Conservation (phyloP, 2,888 invertebrate genomes). For the Monochamus alternatus region DNA sequence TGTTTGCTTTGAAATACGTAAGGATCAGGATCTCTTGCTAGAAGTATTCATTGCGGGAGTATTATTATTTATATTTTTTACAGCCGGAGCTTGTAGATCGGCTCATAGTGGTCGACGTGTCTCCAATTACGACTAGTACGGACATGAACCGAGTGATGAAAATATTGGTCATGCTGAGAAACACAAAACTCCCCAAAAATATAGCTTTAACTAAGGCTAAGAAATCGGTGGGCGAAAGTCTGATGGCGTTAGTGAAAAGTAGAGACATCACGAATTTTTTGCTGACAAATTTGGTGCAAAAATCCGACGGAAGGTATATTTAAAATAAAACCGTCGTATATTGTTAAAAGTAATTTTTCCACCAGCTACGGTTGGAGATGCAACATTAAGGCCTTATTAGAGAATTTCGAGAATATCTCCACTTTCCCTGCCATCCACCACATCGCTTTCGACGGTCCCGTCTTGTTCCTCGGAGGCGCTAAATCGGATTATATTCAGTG, state of each 20-base stretch:
- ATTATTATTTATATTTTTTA: slow-evolving; percentile 35
- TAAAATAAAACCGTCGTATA: not conserved
- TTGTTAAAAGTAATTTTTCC: slow-evolving; percentile 36
- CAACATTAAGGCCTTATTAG: slow-evolving; percentile 82
- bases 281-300: slow-evolving; percentile 84
- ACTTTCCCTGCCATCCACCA: slow-evolving; percentile 75
- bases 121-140: slow-evolving; percentile 78
- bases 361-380: slow-evolving; percentile 82
- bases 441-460: slow-evolving; percentile 74
- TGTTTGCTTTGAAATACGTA: slow-evolving; percentile 83
- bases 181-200: slow-evolving; percentile 76
- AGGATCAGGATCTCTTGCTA: slow-evolving; percentile 10
- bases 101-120: slow-evolving; percentile 82
- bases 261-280: slow-evolving; percentile 82
- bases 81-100: slow-evolving; percentile 78
- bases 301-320: slow-evolving; percentile 64
- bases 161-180: slow-evolving; percentile 79
- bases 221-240: slow-evolving; percentile 77
- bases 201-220: slow-evolving; percentile 81
- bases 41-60: slow-evolving; percentile 38
- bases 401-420: slow-evolving; percentile 78
- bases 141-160: slow-evolving; percentile 76
- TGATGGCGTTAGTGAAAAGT: slow-evolving; percentile 75
- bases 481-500: slow-evolving; percentile 87
- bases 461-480: slow-evolving; percentile 88